Conservation (phyloP, 2,113 vertebrate species). For the Callorhinus ursinus region DNA sequence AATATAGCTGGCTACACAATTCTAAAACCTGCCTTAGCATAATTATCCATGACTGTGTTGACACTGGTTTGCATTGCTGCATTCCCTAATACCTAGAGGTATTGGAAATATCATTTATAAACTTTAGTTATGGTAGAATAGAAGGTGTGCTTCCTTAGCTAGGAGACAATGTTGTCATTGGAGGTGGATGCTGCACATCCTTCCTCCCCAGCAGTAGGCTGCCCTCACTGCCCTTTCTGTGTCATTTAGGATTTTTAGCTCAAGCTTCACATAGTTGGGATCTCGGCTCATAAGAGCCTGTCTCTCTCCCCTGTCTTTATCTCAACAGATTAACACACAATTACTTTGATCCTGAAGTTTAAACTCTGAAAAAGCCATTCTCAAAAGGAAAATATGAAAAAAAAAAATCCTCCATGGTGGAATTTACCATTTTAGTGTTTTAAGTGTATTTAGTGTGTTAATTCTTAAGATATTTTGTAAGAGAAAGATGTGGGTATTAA, state of each 20-base stretch:
- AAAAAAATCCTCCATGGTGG: background rate
- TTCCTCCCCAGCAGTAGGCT: background rate
- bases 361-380: background rate
- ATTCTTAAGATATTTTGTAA: background rate
- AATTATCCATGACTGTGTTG: background rate
- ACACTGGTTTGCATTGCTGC: background rate
- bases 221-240: background rate
- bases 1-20: background rate
- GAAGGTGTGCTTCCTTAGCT: background rate
- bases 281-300: background rate
- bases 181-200: background rate
- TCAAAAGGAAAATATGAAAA: background rate
- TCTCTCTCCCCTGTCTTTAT: background rate
- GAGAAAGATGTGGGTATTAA: background rate
- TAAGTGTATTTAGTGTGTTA: background rate
- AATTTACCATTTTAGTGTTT: constrained; percentile 17
- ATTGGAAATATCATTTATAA: background rate
- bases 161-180: background rate
- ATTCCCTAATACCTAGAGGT: background rate
- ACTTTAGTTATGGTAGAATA: background rate
- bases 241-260: background rate
- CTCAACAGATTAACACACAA: background rate
- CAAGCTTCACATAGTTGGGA: background rate
- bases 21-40: background rate
- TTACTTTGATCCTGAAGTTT: background rate